A percentile compares a stretch with the other conserved stretches of the same genome.
Conservation (phyloP, 1,140 invertebrate genomes). For the Daktulosphaira vitifoliae region DNA sequence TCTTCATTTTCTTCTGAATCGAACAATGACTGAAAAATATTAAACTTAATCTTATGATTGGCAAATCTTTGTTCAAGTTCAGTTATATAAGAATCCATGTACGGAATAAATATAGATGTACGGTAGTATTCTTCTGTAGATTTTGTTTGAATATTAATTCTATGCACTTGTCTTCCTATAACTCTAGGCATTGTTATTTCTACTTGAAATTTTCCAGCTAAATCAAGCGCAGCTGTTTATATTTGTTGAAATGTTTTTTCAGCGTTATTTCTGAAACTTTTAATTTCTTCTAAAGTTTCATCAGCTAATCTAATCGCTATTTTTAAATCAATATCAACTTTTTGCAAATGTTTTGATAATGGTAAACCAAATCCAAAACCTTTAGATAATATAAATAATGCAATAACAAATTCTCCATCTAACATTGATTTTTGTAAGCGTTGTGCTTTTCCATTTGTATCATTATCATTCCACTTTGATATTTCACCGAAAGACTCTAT, state of each 20-base stretch:
- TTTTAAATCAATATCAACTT: too few relatives aligned
- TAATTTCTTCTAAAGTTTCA: too few relatives aligned
- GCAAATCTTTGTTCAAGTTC: slow-evolving; percentile 5
- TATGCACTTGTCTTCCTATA: not conserved
- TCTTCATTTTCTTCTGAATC: not conserved
- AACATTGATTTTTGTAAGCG: not conserved
- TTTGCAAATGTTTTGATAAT: too few relatives aligned
- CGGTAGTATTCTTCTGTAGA: slow-evolving; percentile 1
- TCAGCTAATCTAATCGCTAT: too few relatives aligned
- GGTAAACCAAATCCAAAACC: not conserved
- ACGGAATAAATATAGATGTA: too few relatives aligned
- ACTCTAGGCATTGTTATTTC: not conserved
- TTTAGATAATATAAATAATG: not conserved
- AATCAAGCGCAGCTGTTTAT: too few relatives aligned
- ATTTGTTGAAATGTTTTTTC: too few relatives aligned
- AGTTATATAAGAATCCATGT: slow-evolving; percentile 1
- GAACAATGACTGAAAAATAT: not conserved
- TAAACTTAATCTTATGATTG: not conserved
- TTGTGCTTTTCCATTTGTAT: not conserved
- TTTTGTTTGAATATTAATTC: not conserved
- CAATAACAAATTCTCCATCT: not conserved
- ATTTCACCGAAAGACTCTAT: not conserved
- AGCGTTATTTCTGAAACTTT: too few relatives aligned
- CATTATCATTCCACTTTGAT: not conserved
- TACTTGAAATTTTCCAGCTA: too few relatives aligned